Conservation (phyloP, 2,113 vertebrate genomes). For the Prolemur simus region DNA sequence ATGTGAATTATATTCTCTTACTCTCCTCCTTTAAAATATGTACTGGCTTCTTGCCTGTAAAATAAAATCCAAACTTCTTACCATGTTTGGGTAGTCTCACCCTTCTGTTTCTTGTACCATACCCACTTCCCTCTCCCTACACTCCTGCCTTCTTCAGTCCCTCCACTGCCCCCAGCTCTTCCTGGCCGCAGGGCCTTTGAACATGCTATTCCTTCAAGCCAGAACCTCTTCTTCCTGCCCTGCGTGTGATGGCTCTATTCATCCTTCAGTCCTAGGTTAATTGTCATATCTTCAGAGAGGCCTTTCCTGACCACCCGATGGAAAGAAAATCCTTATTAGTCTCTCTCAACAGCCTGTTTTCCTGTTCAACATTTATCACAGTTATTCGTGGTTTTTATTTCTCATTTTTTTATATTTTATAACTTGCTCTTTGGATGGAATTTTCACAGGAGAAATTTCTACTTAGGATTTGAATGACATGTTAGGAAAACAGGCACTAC, state of each 20-base stretch:
- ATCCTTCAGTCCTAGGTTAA: background rate
- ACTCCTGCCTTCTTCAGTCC: background rate
- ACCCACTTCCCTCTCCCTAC: background rate
- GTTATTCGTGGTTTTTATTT: background rate
- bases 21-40: background rate
- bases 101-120: accelerated
- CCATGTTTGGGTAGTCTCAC: background rate
- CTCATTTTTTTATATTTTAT: background rate
- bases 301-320: background rate
- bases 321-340: background rate
- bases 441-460: background rate
- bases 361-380: background rate
- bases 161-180: background rate
- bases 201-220: background rate
- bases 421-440: background rate
- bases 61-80: background rate
- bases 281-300: background rate
- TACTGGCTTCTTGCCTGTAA: background rate
- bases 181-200: background rate
- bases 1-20: background rate
- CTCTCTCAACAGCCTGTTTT: background rate
- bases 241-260: background rate
- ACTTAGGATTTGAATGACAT: background rate
- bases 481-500: background rate
- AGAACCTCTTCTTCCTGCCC: background rate